Evolutionary conservation across 2,797 vertebrate genomes (phyloP).

Genomic region (Vireo griseus): DNA sequence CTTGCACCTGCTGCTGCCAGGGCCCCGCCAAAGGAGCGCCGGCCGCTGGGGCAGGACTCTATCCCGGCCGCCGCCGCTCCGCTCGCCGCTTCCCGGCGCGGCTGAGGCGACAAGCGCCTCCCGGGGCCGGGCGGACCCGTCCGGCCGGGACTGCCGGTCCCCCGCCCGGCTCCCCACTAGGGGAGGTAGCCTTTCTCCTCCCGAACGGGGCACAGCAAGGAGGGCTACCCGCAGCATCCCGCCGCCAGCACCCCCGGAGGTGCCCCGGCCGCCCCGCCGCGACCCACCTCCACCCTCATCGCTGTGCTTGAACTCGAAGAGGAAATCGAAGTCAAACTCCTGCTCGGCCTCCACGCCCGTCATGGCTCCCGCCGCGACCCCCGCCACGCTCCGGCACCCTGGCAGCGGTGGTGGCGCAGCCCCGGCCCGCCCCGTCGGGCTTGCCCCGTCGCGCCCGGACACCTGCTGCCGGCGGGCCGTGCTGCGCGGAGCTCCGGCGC

Average conservation of each 20-base stretch:
- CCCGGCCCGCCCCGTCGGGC: not conserved
- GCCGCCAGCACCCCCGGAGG: not conserved
- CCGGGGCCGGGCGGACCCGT: not conserved
- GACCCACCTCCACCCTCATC: slow-evolving; percentile 76
- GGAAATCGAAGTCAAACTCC: slow-evolving; percentile 87
- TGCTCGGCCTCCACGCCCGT: slow-evolving; percentile 79
- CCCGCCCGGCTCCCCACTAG: not conserved
- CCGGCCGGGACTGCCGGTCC: not conserved
- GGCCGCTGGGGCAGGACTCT: not conserved
- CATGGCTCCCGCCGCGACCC: slow-evolving; percentile 69
- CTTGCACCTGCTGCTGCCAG: not conserved
- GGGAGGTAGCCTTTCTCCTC: no score
- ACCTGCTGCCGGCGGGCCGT: not conserved
- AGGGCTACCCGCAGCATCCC: not conserved
- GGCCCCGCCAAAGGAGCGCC: not conserved
- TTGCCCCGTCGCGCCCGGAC: not conserved
- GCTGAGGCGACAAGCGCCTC: not conserved
- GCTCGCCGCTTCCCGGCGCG: not conserved
- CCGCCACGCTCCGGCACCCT: not conserved
- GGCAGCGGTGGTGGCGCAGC: not conserved
- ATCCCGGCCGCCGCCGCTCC: not conserved
- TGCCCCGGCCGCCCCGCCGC: not conserved
- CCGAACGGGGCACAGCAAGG: not conserved
- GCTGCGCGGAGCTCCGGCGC: not conserved
- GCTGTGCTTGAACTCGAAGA: slow-evolving; percentile 85